Base-by-base conservation (phyloP, 1,140 invertebrate genomes). In the Drosophila ficusphila region DNA sequence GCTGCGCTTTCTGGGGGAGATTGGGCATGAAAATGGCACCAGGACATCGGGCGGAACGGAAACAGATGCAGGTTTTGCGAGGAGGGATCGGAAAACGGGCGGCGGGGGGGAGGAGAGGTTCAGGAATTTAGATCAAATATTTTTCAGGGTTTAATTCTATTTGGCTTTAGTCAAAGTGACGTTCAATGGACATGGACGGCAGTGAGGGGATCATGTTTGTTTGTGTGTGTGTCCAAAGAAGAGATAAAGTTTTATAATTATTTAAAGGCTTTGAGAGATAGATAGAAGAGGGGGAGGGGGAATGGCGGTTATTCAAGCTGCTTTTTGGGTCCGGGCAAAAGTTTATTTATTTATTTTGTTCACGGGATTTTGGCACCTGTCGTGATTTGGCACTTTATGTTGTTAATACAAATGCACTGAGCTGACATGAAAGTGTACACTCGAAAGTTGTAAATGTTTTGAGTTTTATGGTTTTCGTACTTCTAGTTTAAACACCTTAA, bases 101-200 rank as follows among this genome's bases (percentile, higher is more conserved):
- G 14, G 31, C 8, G 47, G 39, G 25, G 16, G 18, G 14, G 4
- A 21, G 27, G 42, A 21, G 19, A 38, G 39, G 42, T 61, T 34
- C 51, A 33, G 47, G 52, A 44, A 44, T 79, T 79, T 74, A 86
- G 58, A 69, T 86, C 76, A 86, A 88, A 81, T 86, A 81, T 65
- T 88, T 88, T 88, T 68, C 64, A 88, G 78, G 83, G 78, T 89
- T 88, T 88, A 88, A 88, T 88, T 88, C 82, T 75, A 89, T 88
- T 88, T 75, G 82, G 82, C 82, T 88, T 47, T 79, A 58, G 62
- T 70, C 72, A 75, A 67, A 83, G 68, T 76, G 60, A 62, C 47
- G 68, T 72, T 72, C 56, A 72, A 72, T 70, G 39, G 74, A 68
- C 31, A 79, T 69, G 74, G 57, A 64, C 47, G 76, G 48, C 18